Evolutionary conservation across 2,888 invertebrate genomes (phyloP), one percentile per base, ranked within the genome.

Genomic region (Oxyscelio sp.): DNA sequence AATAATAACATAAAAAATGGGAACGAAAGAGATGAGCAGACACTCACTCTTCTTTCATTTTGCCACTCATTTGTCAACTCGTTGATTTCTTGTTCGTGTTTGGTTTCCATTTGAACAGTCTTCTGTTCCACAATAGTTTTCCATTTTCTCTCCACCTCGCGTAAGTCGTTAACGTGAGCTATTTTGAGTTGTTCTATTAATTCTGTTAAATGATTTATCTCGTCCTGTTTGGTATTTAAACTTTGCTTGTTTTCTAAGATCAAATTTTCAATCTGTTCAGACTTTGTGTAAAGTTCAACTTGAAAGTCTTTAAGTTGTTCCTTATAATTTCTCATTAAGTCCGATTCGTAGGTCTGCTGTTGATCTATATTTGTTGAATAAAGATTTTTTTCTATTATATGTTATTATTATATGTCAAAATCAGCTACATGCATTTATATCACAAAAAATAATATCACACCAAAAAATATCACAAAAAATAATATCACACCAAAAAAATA

Each of bases 31-130:
- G 56, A 31, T 27, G 13, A 27, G 1, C 27, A 50, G 45, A 0
- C 13, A 87, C 89, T 87, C 81, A 94, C 94, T 90, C 91, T 92
- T 87, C 94, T 90, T 87, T 94, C 94, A 50, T 90, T 91, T 61
- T 91, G 90, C 94, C 94, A 94, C 83, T 94, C 94, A 52, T 90
- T 93, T 48, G 91, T 94, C 63, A 94, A 88, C 86, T 91, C 93
- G 63, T 87, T 90, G 38, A 93, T 83, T 73, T 93, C 92, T 27
- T 92, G 89, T 24, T 91, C 91, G 31, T 93, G 92, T 75, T 92
- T 92, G 3, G 83, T 85, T 79, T 92, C 91, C 11, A 93, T 63
- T 11, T 91, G 90, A 15, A 89, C 90, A 13, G 86, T 90, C 85
- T 89, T 93, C 24, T 92, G 91, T 31, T 92, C 90, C 6, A 93